Base-by-base conservation (phyloP, 1,140 invertebrate genomes). In the Dreissena polymorpha region DNA sequence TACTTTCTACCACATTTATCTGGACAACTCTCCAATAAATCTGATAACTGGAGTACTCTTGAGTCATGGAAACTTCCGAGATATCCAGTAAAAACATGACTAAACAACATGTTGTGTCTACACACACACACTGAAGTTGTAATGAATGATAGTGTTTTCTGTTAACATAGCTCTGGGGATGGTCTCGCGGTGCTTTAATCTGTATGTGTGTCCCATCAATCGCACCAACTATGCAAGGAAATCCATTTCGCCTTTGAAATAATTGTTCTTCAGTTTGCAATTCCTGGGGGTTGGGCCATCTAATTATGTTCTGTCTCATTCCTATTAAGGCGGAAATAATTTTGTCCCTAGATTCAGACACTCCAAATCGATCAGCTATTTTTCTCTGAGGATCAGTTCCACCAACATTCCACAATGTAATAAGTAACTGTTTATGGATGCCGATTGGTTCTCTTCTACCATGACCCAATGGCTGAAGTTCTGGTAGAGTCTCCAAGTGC, bases 61-160 rank as follows among this genome's bases (percentile, higher is more conserved):
- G 83, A 65, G 87, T 91, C 91, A 85, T 90, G 88, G 6, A 80
- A 77, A 18, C 80, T 84, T n/a, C 91, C 89, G 23, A 86, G 87
- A 84, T 79, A 92, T 18, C 88, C 81, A 55, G 81, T 83, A 83
- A 89, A 87, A 65, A 90, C 69, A 76, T 86, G 81, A 12, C 68
- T 60, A 71, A 91, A 87, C 77, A 13, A 2, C 39, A 71, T 92
- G 88, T n/a, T n/a, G n/a, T n/a, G n/a, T n/a, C n/a, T n/a, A n/a
- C n/a, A n/a, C n/a, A n/a, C n/a, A n/a, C n/a, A n/a, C n/a, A n/a
- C n/a, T n/a, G n/a, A n/a, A n/a, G n/a, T n/a, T n/a, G n/a, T n/a
- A n/a, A n/a, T n/a, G n/a, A n/a, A n/a, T n/a, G n/a, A n/a, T n/a
- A n/a, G n/a, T n/a, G n/a, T n/a, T n/a, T n/a, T n/a, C n/a, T n/a